Evolutionary conservation across 1,140 invertebrate genomes (phyloP), one percentile per base, ranked within the genome.

Genomic region (Brachionus paranguensis): DNA sequence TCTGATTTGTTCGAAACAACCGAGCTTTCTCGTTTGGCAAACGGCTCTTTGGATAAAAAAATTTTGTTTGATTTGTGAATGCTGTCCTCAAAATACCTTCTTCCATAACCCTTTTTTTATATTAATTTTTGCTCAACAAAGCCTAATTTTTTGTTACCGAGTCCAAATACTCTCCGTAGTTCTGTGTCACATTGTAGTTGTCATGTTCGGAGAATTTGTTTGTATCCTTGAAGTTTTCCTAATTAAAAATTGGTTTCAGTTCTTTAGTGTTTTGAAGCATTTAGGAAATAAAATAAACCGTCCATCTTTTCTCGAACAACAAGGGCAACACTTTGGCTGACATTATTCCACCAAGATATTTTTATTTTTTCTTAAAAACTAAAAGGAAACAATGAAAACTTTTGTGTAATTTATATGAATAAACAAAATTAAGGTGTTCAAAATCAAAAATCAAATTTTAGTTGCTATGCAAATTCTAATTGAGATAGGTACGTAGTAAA

Each of bases 11-110:
- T 24, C 5, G 72, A 76, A 24, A 24, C 24, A 33, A 17, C 53
- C 64, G 78, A 41, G 24, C n/a, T n/a, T 1, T 81, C 78, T 43
- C 78, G 53, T 14, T 81, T 81, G 4, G 78, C 17, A 68, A 81
- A 81, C 5, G 78, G 78, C 20, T 68, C 53, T n/a, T 41, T 81
- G 41, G 53, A 47, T 27, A 45, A 4, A 24, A 81, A 81, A 37
- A 81, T 81, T 41, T 81, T 68, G 78, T 81, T 81, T 68, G 78
- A 81, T 20, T 68, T 24, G 60, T 81, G 78, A 24, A 43, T 68
- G 11, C 41, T 81, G 20, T 81, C 64, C 24, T 68, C 78, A 14
- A 64, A n/a, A 68, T 37, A 68, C 20, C 78, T 8, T 33, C 60
- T 81, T 24, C 78, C 78, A 81, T 64, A 64, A 5, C 78, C 78